phyloP scores from a whole-genome alignment of 1,140 invertebrate genomes.

The Sinella curviseta region DNA sequence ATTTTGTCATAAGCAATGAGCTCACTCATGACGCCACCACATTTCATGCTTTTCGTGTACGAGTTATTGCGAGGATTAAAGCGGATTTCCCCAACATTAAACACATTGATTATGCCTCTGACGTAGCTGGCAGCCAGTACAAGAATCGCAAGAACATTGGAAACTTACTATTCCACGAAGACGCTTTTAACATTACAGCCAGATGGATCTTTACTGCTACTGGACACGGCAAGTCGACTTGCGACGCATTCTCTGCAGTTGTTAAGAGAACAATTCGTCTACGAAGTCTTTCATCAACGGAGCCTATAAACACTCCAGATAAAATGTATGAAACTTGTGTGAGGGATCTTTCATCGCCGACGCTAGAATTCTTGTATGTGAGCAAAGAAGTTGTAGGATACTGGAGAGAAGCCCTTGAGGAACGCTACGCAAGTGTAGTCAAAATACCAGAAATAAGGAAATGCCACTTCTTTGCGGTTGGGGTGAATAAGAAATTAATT shows the following conservation, averaged over 20 bases:
- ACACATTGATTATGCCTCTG: conserved; percentile 8
- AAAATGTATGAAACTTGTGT: neutral
- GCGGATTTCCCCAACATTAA: neutral
- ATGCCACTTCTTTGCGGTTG: neutral
- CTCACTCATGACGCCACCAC: conserved; percentile 26
- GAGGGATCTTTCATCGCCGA: neutral
- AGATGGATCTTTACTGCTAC: conserved; percentile 26
- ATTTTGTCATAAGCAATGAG: too few species aligned
- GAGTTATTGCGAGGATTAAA: neutral
- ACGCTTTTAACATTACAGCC: neutral
- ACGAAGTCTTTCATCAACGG: neutral
- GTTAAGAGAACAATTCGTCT: neutral
- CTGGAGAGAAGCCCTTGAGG: neutral
- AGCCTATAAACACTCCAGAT: neutral
- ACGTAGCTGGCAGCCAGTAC: conserved; percentile 19
- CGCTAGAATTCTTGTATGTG: neutral
- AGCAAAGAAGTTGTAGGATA: neutral
- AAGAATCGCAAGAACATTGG: conserved; percentile 30
- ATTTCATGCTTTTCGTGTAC: conserved; percentile 42
- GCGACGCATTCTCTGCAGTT: neutral
- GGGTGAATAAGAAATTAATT: neutral
- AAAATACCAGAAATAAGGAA: neutral
- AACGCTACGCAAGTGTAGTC: neutral
- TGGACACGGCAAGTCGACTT: conserved; percentile 24
- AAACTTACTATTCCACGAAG: conserved; percentile 6